Evolutionary conservation across 2,797 vertebrate species (phyloP).

Genomic region (Phalanger gymnotis): DNA sequence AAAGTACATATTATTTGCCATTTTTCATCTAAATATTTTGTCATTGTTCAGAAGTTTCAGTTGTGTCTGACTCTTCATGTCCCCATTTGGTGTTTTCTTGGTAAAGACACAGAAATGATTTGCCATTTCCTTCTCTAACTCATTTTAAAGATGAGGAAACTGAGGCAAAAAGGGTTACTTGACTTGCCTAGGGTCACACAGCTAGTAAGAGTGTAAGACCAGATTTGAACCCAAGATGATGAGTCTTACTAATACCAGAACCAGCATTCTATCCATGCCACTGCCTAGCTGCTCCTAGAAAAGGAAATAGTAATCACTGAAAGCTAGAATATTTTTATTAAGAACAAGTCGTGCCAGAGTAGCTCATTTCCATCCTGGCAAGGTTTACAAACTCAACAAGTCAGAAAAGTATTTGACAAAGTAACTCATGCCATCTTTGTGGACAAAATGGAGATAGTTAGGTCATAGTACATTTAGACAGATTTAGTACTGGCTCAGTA

Average conservation of each 20-base stretch:
- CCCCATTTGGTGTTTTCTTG: not conserved
- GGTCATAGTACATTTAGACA: not conserved
- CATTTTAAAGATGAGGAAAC: not conserved
- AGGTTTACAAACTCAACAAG: not conserved
- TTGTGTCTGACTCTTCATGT: not conserved
- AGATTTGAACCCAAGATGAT: not conserved
- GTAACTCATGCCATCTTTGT: not conserved
- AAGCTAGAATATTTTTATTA: not conserved
- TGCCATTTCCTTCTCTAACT: not conserved
- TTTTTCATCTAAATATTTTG: not conserved
- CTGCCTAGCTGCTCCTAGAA: not conserved
- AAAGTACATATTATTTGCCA: not conserved
- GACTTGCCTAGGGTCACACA: not conserved
- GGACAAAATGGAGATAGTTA: not conserved
- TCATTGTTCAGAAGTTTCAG: not conserved
- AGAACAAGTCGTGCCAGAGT: not conserved
- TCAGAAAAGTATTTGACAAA: not conserved
- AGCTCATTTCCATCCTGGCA: not conserved
- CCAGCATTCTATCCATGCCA: not conserved
- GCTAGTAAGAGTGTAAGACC: not conserved
- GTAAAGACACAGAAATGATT: not conserved
- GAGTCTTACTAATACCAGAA: not conserved
- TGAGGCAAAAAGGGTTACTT: not conserved
- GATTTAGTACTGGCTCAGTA: not conserved
- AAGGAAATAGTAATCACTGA: not conserved